Conservation (phyloP, 2,113 vertebrate species). For the Tragelaphus strepsiceros region DNA sequence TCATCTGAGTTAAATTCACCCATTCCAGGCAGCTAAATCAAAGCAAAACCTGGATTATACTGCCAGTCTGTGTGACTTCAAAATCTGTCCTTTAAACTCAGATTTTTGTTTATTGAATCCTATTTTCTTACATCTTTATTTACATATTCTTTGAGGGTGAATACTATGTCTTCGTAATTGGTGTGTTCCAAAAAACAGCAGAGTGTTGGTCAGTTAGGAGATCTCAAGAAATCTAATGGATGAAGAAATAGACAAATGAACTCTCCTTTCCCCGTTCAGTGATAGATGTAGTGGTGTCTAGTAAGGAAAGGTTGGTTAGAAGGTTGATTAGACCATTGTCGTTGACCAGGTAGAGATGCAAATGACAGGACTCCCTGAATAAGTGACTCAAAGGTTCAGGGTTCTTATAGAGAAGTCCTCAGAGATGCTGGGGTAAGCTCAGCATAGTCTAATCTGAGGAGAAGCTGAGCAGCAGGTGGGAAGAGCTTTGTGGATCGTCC, state of each 20-base stretch:
- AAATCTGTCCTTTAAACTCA: neutral
- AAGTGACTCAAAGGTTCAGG: neutral
- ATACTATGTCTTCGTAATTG: neutral
- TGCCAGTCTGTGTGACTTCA: neutral
- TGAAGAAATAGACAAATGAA: neutral
- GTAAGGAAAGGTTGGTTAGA: neutral
- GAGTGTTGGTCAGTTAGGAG: neutral
- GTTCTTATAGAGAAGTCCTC: neutral
- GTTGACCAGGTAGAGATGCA: neutral
- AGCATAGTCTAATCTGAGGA: neutral
- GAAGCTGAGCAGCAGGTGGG: neutral
- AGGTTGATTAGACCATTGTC: rapidly evolving
- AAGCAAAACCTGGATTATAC: neutral
- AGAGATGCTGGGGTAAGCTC: neutral
- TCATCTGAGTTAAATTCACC: no score
- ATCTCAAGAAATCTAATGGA: neutral
- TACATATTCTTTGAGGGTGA: neutral
- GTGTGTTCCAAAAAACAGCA: neutral
- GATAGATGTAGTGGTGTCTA: neutral
- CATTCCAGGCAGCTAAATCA: neutral
- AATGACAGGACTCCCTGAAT: neutral
- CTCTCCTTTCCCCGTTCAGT: neutral
- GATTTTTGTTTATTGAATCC: neutral
- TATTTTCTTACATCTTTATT: neutral
- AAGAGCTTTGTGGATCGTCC: neutral